phyloP scores from a whole-genome alignment of 2,797 vertebrate genomes.

The Kryptopterus vitreolus region DNA sequence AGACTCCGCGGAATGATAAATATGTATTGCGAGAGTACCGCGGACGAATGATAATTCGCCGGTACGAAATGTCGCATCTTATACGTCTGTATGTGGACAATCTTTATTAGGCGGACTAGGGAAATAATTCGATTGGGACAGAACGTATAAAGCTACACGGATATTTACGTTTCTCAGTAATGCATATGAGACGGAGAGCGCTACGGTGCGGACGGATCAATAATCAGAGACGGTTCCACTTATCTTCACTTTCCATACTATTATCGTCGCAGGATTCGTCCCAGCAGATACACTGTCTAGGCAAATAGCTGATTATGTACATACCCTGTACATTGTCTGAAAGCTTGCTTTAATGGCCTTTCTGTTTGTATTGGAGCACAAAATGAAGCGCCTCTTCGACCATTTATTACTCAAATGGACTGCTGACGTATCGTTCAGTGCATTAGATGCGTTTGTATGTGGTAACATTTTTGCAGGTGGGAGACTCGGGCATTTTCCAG shows the following conservation, averaged over 20 bases:
- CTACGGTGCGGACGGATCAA: slow-evolving; percentile 38
- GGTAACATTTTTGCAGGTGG: slow-evolving; percentile 26
- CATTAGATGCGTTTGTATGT: slow-evolving; percentile 22
- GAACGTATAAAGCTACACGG: slow-evolving; percentile 1
- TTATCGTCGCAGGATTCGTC: slow-evolving; percentile 24
- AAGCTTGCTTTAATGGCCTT: slow-evolving; percentile 16
- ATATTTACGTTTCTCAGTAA: slow-evolving; percentile 31
- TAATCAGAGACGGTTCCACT: slow-evolving; percentile 31
- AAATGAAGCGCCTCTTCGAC: background rate
- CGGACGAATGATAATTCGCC: slow-evolving; percentile 43
- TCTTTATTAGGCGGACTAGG: background rate
- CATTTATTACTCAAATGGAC: slow-evolving; percentile 11
- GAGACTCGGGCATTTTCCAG: background rate
- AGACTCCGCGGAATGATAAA: slow-evolving; percentile 50
- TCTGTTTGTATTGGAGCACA: background rate
- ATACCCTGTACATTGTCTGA: slow-evolving; percentile 21
- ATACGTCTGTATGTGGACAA: background rate
- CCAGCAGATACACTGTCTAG: background rate
- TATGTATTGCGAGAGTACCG: slow-evolving; percentile 26
- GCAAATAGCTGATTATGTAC: slow-evolving; percentile 32
- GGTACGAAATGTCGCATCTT: slow-evolving; percentile 5
- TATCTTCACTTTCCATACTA: slow-evolving; percentile 34
- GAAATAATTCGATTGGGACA: background rate
- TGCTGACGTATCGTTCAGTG: slow-evolving; percentile 3
- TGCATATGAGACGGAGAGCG: background rate